These are phyloP conservation scores for Drosophila triauraria DNA, from an alignment of 1,140 invertebrate species.

Conservation along the genomic window DNA sequence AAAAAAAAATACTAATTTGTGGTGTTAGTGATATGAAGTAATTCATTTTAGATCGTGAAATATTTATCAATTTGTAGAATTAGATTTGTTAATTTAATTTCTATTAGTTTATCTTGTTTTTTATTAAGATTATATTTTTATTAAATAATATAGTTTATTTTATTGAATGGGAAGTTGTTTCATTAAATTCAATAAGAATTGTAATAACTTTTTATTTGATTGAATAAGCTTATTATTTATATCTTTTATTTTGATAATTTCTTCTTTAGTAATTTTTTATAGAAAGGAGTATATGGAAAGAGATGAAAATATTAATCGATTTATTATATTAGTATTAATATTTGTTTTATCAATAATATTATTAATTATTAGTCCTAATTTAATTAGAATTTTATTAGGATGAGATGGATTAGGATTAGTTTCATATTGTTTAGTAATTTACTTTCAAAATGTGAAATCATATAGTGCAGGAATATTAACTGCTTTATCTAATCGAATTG, in stretches of 20 bases:
- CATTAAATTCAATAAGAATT: constrained; percentile 85
- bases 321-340: constrained; percentile 87
- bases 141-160: constrained; percentile 79
- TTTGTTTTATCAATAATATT: constrained; percentile 89
- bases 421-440: constrained; percentile 89
- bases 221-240: constrained; percentile 87
- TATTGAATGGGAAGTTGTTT: constrained; percentile 86
- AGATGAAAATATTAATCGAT: constrained; percentile 85
- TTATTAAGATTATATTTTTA: constrained; percentile 85
- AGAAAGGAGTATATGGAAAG: constrained; percentile 87
- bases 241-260: constrained; percentile 87
- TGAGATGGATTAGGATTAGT: constrained; percentile 89
- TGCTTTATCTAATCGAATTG: constrained; percentile 88
- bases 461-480: constrained; percentile 88
- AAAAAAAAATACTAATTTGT: constrained; percentile 88
- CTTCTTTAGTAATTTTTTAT: constrained; percentile 88
- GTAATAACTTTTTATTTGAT: constrained; percentile 87
- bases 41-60: constrained; percentile 85
- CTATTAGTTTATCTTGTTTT: constrained; percentile 68
- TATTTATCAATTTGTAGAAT: constrained; percentile 85
- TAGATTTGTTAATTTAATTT: constrained; percentile 78
- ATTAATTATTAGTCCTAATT: constrained; percentile 89
- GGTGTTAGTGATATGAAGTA: constrained; percentile 86
- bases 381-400: constrained; percentile 89
- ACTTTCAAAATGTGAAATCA: constrained; percentile 88